Conservation (phyloP, 2,113 vertebrate genomes). For the Dryoscopus gambensis region DNA sequence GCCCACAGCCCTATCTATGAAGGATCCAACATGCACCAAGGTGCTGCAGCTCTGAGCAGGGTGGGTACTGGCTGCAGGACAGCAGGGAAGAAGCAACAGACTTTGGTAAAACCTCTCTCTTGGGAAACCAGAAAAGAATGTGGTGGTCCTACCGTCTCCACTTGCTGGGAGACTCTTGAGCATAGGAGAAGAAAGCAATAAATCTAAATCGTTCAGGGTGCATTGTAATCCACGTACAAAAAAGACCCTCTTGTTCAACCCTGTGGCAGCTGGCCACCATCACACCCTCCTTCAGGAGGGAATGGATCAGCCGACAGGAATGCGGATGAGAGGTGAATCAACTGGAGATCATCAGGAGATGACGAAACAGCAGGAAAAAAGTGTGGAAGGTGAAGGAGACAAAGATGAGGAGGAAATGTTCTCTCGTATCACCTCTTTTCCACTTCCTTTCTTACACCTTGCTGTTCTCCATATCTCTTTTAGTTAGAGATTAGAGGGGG, state of each 20-base stretch:
- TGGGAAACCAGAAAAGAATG: background rate
- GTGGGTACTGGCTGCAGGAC: background rate
- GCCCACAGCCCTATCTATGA: rapidly evolving
- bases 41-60: background rate
- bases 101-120: background rate
- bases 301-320: background rate
- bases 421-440: background rate
- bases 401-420: background rate
- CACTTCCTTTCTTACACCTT: background rate
- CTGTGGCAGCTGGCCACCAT: background rate
- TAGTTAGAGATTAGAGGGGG: background rate
- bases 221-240: background rate
- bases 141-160: rapidly evolving
- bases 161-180: background rate
- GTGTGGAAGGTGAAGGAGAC: background rate
- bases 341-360: background rate
- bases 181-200: background rate
- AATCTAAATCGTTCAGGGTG: background rate
- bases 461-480: background rate
- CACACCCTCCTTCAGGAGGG: background rate
- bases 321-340: background rate
- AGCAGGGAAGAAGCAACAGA: background rate
- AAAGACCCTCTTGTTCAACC: background rate
- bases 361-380: background rate
- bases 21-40: background rate